Conservation (phyloP, 1,140 invertebrate species). For the Melipona quadrifasciata region DNA sequence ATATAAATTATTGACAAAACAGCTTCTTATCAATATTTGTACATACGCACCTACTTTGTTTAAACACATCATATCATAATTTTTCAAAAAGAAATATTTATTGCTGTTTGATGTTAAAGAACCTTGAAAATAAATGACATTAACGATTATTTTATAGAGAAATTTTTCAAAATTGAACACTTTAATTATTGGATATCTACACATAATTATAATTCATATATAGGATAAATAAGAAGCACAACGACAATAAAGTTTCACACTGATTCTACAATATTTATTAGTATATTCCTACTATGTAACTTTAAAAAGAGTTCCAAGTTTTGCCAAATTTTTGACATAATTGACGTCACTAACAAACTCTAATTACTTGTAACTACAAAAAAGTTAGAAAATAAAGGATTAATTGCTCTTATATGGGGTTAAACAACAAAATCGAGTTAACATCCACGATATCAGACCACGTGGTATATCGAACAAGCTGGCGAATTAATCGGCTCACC, state of each 20-base stretch:
- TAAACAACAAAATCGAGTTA: constrained; percentile 1
- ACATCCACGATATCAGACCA: background rate
- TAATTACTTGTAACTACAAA: background rate
- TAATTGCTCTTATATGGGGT: background rate
- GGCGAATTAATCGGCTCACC: constrained; percentile 6
- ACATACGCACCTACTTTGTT: background rate
- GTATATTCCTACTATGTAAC: no score
- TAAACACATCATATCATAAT: background rate
- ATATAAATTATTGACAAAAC: no score
- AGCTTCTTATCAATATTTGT: background rate
- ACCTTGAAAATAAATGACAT: background rate
- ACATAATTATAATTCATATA: background rate
- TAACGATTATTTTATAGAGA: background rate
- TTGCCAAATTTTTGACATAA: no score
- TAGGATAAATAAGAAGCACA: background rate
- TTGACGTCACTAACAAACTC: background rate
- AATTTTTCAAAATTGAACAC: background rate
- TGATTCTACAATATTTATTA: no score
- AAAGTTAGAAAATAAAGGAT: background rate
- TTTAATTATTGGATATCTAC: background rate
- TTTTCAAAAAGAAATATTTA: background rate
- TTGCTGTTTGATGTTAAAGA: background rate
- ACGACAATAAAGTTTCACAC: no score
- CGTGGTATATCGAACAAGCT: background rate
- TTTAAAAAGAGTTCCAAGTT: no score